Percentiles rank a stretch among this genome's conserved stretches.
Conservation (phyloP, 37 sponge, comb jelly and placozoan species). For the Lycopodina hypogea region DNA sequence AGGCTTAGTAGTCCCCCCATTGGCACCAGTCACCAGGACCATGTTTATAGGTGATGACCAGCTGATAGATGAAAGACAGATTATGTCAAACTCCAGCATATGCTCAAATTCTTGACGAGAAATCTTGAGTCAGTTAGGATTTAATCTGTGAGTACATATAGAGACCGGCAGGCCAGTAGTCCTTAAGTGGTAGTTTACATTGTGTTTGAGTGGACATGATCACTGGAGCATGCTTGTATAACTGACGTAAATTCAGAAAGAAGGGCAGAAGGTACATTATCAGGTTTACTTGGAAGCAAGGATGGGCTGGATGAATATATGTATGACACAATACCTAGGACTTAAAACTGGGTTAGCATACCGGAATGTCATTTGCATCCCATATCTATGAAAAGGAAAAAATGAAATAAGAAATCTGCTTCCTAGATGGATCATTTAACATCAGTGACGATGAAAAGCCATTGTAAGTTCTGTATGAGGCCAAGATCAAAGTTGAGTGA, state of each 20-base stretch:
- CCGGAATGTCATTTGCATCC: conserved; percentile 10
- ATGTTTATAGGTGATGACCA: conserved; percentile 71
- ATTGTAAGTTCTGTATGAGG: conserved; percentile 51
- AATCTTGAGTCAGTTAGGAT: conserved; percentile 32
- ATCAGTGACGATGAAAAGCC: conserved; percentile 70
- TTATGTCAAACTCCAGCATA: conserved; percentile 67
- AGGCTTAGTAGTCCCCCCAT: conserved; percentile 61
- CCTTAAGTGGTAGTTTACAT: conserved; percentile 49
- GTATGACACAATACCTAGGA: conserved; percentile 22
- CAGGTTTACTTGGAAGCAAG: conserved; percentile 19
- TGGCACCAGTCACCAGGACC: conserved; percentile 64
- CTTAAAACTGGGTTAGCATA: conserved; percentile 20
- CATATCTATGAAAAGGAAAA: conserved; percentile 57
- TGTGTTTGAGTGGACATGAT: conserved; percentile 50
- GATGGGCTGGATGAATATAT: conserved; percentile 8
- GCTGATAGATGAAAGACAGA: conserved; percentile 56
- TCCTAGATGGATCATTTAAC: conserved; percentile 64
- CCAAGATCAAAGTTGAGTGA: conserved; percentile 73
- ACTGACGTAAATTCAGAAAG: no score
- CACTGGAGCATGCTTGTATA: not conserved
- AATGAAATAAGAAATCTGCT: conserved; percentile 59
- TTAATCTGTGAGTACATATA: conserved; percentile 12
- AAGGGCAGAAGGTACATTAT: conserved; percentile 25
- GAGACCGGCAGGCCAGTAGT: conserved; percentile 47
- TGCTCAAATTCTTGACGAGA: conserved; percentile 70